These are phyloP conservation scores for Drosophila serrata DNA, from an alignment of 1,140 invertebrate genomes.

Conservation along the genomic window DNA sequence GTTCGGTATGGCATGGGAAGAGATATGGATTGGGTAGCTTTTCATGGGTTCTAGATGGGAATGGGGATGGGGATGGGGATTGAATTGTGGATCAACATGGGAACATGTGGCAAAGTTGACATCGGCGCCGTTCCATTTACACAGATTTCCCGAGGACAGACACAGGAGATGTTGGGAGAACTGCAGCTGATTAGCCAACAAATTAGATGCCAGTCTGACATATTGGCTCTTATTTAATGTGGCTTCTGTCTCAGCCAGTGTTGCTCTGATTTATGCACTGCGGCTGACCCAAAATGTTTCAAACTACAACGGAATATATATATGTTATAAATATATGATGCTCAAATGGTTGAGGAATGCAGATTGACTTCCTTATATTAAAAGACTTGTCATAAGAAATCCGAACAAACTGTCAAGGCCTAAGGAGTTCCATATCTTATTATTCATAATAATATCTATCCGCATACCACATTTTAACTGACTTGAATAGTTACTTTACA, in stretches of 20 bases:
- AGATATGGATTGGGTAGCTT: constrained; percentile 15
- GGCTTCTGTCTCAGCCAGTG: constrained; percentile 17
- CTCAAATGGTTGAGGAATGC: constrained; percentile 30
- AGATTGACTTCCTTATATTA: constrained; percentile 8
- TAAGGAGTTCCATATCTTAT: background rate
- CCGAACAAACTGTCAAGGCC: too few relatives aligned
- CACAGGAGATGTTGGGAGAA: constrained; percentile 9
- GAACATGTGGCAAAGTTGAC: constrained; percentile 40
- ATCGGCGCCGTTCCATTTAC: constrained; percentile 73
- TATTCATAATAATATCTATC: background rate
- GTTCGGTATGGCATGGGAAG: constrained; percentile 16
- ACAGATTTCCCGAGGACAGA: constrained; percentile 32
- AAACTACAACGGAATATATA: constrained; percentile 16
- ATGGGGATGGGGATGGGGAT: background rate
- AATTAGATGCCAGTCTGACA: constrained; percentile 75
- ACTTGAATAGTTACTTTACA: too few relatives aligned
- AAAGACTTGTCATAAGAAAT: background rate
- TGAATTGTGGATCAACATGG: background rate
- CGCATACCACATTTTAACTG: too few relatives aligned
- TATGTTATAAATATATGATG: background rate
- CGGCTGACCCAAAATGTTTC: constrained; percentile 68
- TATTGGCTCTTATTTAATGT: constrained; percentile 70
- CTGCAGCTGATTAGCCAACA: constrained; percentile 77
- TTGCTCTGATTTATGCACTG: constrained; percentile 70
- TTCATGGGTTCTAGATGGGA: background rate